Evolutionary conservation across 2,113 vertebrate species (phyloP).

Genomic region (Oryctolagus cuniculus): DNA sequence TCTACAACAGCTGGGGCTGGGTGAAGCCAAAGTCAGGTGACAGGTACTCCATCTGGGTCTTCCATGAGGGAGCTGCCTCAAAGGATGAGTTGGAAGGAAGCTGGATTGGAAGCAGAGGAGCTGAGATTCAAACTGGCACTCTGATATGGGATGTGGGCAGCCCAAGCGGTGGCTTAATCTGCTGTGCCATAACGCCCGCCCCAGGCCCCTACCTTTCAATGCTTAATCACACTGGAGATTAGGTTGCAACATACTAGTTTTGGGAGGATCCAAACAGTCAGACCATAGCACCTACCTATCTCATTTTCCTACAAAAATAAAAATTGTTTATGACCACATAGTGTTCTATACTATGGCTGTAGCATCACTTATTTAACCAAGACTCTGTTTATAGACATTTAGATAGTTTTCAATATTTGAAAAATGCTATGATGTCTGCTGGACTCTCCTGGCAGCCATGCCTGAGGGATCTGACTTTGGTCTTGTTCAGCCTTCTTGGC

Average conservation of each 20-base stretch:
- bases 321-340: neutral
- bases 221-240: neutral
- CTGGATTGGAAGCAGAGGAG: too few relatives aligned
- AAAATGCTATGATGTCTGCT: neutral
- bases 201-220: neutral
- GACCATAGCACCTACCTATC: neutral
- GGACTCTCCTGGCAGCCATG: neutral
- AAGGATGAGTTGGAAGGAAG: too few relatives aligned
- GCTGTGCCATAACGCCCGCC: too few relatives aligned
- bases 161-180: too few relatives aligned
- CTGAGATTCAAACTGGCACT: too few relatives aligned
- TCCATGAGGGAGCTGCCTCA: too few relatives aligned
- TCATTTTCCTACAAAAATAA: neutral
- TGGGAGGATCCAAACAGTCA: neutral
- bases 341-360: neutral
- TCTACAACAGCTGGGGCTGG: too few relatives aligned
- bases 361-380: conserved; percentile 25
- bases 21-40: too few relatives aligned
- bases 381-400: neutral
- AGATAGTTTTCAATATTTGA: neutral
- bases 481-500: neutral
- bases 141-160: too few relatives aligned
- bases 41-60: too few relatives aligned
- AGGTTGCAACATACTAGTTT: neutral
- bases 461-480: neutral